Conservation (phyloP, 2,797 vertebrate species). For the Sebastes steindachneri region DNA sequence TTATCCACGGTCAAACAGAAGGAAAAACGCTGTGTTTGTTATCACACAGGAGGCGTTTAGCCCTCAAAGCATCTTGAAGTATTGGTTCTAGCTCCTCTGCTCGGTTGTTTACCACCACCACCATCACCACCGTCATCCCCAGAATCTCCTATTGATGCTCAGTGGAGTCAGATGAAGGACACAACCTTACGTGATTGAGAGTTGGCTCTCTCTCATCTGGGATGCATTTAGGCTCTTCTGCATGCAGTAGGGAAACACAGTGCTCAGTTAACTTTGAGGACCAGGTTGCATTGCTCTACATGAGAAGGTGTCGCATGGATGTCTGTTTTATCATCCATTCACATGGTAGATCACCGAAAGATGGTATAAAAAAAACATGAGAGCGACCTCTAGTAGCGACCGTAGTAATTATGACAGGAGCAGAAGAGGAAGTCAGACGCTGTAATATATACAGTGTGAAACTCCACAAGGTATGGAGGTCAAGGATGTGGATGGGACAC, state of each 20-base stretch:
- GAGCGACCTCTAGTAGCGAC: too few species aligned
- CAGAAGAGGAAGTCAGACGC: too few species aligned
- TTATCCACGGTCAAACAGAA: background rate
- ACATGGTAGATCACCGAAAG: too few species aligned
- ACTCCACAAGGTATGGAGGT: too few species aligned
- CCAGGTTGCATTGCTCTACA: conserved; percentile 20
- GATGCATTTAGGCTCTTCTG: conserved; percentile 6
- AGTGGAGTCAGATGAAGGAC: conserved; percentile 68
- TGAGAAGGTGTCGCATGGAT: too few species aligned
- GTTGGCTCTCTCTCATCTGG: background rate
- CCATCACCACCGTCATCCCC: conserved; percentile 10
- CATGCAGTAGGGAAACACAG: background rate
- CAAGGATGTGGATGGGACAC: too few species aligned
- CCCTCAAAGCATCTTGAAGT: conserved; percentile 29
- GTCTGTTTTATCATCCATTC: background rate
- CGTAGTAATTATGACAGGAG: too few species aligned
- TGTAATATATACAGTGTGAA: too few species aligned
- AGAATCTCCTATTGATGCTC: conserved; percentile 47
- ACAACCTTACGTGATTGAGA: conserved; percentile 24
- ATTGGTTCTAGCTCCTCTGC: conserved; percentile 9
- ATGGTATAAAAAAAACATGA: too few species aligned
- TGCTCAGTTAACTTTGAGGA: background rate
- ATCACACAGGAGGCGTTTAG: background rate
- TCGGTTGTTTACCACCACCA: conserved; percentile 52
- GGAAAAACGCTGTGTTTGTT: background rate